These are phyloP conservation scores for Fukomys damarensis DNA, from an alignment of 2,113 vertebrate genomes.

Conservation along the genomic window DNA sequence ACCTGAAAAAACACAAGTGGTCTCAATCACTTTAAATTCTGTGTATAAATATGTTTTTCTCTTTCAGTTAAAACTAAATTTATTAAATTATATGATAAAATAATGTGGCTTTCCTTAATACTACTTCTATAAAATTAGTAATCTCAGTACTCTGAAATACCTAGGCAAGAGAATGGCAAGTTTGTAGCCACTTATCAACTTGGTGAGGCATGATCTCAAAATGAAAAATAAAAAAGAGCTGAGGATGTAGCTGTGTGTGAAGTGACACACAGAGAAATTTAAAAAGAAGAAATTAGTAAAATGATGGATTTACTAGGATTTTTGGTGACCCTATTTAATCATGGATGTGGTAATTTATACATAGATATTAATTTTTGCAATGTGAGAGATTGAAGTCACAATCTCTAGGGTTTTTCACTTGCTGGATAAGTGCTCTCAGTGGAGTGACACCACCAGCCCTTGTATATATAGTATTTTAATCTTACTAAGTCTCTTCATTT, in stretches of 20 bases:
- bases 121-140: not conserved
- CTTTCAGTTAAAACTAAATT: not conserved
- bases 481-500: not conserved
- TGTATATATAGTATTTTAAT: not conserved
- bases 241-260: not conserved
- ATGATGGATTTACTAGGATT: not conserved
- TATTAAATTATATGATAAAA: not conserved
- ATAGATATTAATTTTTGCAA: not conserved
- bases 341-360: not conserved
- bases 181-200: not conserved
- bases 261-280: not conserved
- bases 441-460: not conserved
- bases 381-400: too few species aligned
- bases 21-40: not conserved
- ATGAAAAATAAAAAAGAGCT: not conserved
- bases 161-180: not conserved
- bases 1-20: not conserved
- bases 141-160: not conserved
- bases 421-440: too few species aligned
- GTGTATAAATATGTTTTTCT: not conserved
- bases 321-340: not conserved
- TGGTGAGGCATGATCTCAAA: not conserved
- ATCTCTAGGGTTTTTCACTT: not conserved
- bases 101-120: not conserved
- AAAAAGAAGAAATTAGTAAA: not conserved